phyloP scores from a whole-genome alignment of 2,888 invertebrate genomes.

The Caenorhabditis angaria region DNA sequence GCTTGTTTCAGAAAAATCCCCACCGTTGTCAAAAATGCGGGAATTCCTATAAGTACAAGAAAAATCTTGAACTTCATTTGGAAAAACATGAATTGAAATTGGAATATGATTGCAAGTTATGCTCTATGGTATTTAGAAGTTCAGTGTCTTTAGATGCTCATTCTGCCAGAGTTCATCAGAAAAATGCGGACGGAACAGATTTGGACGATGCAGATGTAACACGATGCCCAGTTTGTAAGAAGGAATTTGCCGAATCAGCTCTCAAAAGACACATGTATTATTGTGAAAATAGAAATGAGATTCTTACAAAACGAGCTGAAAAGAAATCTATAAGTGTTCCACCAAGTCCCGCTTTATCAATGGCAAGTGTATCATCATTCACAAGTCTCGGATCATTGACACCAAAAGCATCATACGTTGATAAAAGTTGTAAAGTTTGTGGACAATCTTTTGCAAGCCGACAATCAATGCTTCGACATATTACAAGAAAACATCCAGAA shows the following conservation, averaged over 20 bases:
- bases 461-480: constrained; percentile 50
- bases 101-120: constrained; percentile 23
- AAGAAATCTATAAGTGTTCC: constrained; percentile 20
- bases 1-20: neutral
- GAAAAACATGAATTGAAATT: neutral
- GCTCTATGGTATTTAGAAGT: constrained; percentile 21
- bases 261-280: constrained; percentile 35
- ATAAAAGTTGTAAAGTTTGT: constrained; percentile 48
- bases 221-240: constrained; percentile 13
- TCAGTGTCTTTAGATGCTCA: constrained; percentile 9
- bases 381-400: constrained; percentile 12
- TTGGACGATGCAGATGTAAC: neutral
- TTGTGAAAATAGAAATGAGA: constrained; percentile 42
- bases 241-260: neutral
- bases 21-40: constrained; percentile 20
- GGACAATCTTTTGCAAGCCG: constrained; percentile 42
- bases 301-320: constrained; percentile 8
- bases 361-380: constrained; percentile 16
- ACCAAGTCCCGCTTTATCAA: constrained; percentile 35
- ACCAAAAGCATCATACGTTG: constrained; percentile 20
- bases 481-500: constrained; percentile 51
- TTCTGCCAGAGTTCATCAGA: neutral
- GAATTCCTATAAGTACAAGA: constrained; percentile 14
- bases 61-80: constrained; percentile 22
- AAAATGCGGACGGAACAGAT: neutral